Conservation (phyloP, 2,113 vertebrate genomes). For the Pheucticus melanocephalus region DNA sequence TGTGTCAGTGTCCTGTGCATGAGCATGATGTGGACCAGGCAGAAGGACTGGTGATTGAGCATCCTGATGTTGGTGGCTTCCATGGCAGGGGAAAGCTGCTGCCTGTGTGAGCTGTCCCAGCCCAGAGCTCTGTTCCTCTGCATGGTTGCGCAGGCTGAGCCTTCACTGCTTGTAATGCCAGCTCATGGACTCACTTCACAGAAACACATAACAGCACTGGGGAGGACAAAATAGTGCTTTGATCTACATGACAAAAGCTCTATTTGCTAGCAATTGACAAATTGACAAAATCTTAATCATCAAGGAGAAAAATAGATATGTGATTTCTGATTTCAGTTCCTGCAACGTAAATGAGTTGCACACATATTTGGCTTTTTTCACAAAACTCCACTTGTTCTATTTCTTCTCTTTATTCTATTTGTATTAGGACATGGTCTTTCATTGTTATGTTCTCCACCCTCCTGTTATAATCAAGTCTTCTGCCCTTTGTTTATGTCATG, state of each 20-base stretch:
- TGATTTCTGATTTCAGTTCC: background rate
- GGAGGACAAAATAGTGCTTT: background rate
- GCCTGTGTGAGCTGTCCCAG: background rate
- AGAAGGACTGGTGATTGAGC: background rate
- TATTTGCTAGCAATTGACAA: background rate
- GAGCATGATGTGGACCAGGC: background rate
- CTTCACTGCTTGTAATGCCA: background rate
- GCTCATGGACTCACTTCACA: background rate
- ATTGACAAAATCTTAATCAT: background rate
- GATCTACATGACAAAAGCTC: background rate
- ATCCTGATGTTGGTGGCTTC: background rate
- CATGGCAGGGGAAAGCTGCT: background rate
- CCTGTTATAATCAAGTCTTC: background rate
- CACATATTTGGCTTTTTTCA: background rate
- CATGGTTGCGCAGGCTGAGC: accelerated
- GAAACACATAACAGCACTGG: background rate
- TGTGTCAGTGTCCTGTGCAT: background rate
- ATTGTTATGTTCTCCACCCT: background rate
- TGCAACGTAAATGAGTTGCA: background rate
- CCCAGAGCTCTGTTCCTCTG: background rate
- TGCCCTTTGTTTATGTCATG: slow-evolving; percentile 7
- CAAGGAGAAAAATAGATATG: background rate
- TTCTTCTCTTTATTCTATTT: background rate
- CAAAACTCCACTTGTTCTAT: background rate
- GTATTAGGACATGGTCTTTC: background rate